Base-by-base conservation (phyloP, 92 coral and sea anemone species). In the Phymanthus crucifer region DNA sequence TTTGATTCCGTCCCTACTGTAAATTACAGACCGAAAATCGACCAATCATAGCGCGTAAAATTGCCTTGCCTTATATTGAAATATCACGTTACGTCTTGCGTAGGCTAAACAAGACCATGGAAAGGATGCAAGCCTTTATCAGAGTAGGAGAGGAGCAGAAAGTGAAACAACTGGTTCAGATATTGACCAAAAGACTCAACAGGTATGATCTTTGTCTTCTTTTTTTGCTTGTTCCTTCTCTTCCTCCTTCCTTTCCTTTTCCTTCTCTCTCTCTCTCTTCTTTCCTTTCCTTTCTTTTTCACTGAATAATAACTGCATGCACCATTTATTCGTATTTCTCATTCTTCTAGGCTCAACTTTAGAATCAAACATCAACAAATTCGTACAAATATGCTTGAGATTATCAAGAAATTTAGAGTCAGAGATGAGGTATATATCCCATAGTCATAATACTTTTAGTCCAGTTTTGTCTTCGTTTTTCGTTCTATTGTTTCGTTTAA, bases 61-160 rank as follows among this genome's bases (percentile, higher is more conserved):
- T n/a, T n/a, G n/a, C n/a, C n/a, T n/a, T n/a, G n/a, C n/a, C n/a
- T n/a, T n/a, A n/a, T n/a, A n/a, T n/a, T n/a, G n/a, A n/a, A n/a
- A n/a, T n/a, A n/a, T n/a, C n/a, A n/a, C n/a, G n/a, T n/a, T 36
- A 21, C 36, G 7, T 57, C 34, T 21, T 1, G 26, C 37, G 13
- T 32, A 92, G 97, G 68, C 52, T 88, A 48, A 92, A 92, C 76
- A 73, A 87, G 79, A 89, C 91, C 33, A 78, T 13, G 24, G 89
- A 82, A 35, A 31, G 73, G 31, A 72, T 85, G 78, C 64, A 73
- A 35, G 17, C 32, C 38, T 74, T 85, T n/a, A 74, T 70, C 32
- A 73, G 72, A 73, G 76, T 88, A 37, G 86, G 91, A 32, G 57
- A 92, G 61, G 87, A 87, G 23, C 91, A 89, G 35, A 68, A 79